phyloP scores from a whole-genome alignment of 2,797 vertebrate species.

The Tapera naevia region DNA sequence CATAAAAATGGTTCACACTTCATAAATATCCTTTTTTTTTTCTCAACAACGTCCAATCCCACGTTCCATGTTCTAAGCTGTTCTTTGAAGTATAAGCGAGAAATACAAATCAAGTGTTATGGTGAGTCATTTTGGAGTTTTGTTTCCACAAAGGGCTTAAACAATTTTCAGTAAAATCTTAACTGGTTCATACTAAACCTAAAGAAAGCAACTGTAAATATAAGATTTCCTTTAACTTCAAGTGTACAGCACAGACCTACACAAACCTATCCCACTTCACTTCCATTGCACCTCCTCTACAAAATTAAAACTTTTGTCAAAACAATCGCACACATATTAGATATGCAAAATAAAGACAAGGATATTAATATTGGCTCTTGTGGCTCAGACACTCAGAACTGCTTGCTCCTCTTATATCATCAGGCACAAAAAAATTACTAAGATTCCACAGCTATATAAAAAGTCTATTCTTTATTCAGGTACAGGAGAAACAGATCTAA shows the following conservation, averaged over 20 bases:
- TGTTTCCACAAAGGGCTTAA: neutral
- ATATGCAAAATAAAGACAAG: neutral
- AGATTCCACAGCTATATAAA: constrained; percentile 11
- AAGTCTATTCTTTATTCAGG: constrained; percentile 37
- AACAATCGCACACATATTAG: neutral
- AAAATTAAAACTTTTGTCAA: neutral
- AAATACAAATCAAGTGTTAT: neutral
- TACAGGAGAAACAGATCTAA: constrained; percentile 22
- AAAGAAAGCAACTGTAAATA: neutral
- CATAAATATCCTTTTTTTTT: neutral
- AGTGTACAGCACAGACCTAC: neutral
- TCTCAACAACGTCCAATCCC: neutral
- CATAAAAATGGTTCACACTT: neutral
- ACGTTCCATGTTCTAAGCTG: neutral
- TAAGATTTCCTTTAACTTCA: constrained; percentile 34
- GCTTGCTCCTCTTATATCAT: neutral
- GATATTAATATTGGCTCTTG: neutral
- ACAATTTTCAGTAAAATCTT: constrained; percentile 2
- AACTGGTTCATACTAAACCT: neutral
- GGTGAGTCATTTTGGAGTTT: neutral
- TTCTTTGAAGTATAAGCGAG: neutral
- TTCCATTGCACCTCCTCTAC: neutral
- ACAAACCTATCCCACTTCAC: neutral
- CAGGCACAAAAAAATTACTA: neutral
- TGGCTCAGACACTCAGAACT: neutral